A percentile compares a stretch with the other conserved stretches of the same genome.
These are phyloP conservation scores for Phymatocera aterrima DNA, from an alignment of 2,888 invertebrate genomes.

Conservation along the genomic window DNA sequence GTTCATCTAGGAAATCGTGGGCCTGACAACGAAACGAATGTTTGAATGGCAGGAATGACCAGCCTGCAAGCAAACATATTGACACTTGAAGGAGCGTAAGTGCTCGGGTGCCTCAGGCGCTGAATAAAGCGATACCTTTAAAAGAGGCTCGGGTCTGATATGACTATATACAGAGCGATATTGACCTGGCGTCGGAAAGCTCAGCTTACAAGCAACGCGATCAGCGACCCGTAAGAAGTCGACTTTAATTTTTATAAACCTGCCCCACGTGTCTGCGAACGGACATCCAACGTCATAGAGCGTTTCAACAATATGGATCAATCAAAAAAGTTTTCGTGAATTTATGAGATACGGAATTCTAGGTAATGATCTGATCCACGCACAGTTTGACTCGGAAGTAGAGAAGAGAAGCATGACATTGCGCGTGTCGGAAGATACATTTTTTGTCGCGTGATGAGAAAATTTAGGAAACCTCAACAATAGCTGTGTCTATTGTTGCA, in stretches of 20 bases:
- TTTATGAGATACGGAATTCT: no score
- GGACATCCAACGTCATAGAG: not conserved
- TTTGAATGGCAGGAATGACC: not conserved
- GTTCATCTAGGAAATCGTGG: no score
- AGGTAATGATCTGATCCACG: no score
- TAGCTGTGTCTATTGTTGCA: no score
- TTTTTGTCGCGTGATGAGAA: no score
- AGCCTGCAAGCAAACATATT: conserved; percentile 25
- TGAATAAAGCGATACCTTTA: not conserved
- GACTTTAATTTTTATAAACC: not conserved
- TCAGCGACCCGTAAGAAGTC: not conserved
- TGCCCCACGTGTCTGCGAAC: not conserved
- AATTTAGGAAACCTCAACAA: no score
- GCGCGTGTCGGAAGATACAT: no score
- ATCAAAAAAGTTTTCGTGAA: no score
- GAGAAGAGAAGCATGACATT: no score
- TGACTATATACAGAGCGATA: not conserved
- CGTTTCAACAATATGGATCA: no score
- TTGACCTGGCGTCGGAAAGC: conserved; percentile 21
- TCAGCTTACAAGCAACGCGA: not conserved
- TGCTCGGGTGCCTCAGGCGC: not conserved
- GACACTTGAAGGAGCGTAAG: not conserved
- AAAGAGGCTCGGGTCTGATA: conserved; percentile 1
- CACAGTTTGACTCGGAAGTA: no score
- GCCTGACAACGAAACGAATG: not conserved